Conservation (phyloP, 2,888 invertebrate genomes). For the Drosophila mimetica region DNA sequence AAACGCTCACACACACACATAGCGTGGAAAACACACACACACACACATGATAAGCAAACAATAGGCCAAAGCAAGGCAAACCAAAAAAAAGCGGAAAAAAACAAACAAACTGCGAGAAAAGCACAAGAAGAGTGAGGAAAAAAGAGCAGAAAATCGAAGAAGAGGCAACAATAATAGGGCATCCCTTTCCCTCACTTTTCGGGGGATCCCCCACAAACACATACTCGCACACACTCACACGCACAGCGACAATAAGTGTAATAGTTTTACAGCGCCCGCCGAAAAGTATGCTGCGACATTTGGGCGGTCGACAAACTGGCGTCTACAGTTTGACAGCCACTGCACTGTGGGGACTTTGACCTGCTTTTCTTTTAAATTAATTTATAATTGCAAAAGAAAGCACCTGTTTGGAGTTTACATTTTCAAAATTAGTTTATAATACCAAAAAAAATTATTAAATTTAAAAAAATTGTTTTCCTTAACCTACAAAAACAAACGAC, state of each 20-base stretch:
- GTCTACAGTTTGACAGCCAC: constrained; percentile 62
- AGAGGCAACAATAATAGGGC: constrained; percentile 12
- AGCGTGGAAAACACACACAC: too few relatives aligned
- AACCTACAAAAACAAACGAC: too few relatives aligned
- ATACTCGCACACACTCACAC: neutral
- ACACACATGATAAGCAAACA: constrained; percentile 57
- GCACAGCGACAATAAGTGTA: constrained; percentile 44
- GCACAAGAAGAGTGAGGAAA: constrained; percentile 35
- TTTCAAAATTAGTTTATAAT: too few relatives aligned
- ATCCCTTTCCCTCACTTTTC: constrained; percentile 6
- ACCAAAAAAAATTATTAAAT: too few relatives aligned
- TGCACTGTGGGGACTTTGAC: too few relatives aligned
- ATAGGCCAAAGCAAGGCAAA: constrained; percentile 67
- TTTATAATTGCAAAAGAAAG: too few relatives aligned
- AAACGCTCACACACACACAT: constrained; percentile 35
- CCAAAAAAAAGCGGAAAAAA: constrained; percentile 12
- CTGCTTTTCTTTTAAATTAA: too few relatives aligned
- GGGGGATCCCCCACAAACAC: constrained; percentile 16
- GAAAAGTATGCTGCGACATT: constrained; percentile 73
- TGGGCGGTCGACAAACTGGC: constrained; percentile 65
- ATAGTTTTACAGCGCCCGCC: constrained; percentile 71
- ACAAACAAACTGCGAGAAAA: constrained; percentile 2
- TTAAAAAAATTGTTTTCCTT: too few relatives aligned
- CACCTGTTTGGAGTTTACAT: too few relatives aligned
- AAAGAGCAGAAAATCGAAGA: constrained; percentile 29